Percentiles rank a stretch among this genome's conserved stretches.
These are phyloP conservation scores for Cladorhizidae sp. DNA, from an alignment of 37 sponge, comb jelly and placozoan species.

Conservation along the genomic window DNA sequence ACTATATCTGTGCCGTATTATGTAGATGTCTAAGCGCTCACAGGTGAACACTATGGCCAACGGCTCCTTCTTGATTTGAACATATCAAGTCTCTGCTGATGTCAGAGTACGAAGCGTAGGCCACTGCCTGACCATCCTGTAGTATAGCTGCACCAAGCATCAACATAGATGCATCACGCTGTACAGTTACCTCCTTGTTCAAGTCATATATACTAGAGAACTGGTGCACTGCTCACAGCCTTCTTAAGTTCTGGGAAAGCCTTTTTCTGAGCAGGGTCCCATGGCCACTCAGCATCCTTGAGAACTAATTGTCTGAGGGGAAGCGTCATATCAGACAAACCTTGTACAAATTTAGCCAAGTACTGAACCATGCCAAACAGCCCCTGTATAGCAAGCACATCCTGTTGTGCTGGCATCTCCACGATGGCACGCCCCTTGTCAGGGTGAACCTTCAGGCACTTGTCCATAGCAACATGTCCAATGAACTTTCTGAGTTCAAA, in stretches of 20 bases:
- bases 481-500: slow-evolving; percentile 17
- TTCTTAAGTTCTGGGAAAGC: slow-evolving; percentile 11
- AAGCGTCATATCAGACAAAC: slow-evolving; percentile 19
- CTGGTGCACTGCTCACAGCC: no score
- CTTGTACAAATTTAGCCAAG: slow-evolving; percentile 54
- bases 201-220: no score
- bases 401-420: slow-evolving; percentile 6
- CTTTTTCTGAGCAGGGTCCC: background rate
- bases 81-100: no score
- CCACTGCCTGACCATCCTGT: no score
- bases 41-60: no score
- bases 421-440: slow-evolving; percentile 27
- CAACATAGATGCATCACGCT: no score
- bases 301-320: slow-evolving; percentile 12
- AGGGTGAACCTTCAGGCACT: slow-evolving; percentile 11
- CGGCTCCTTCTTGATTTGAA: no score
- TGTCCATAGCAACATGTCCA: slow-evolving; percentile 3
- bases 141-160: no score
- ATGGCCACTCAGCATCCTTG: background rate
- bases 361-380: slow-evolving; percentile 45
- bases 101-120: no score
- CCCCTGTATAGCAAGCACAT: slow-evolving; percentile 24
- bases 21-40: no score
- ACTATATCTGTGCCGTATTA: no score
- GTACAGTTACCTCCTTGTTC: no score